phyloP scores from a whole-genome alignment of 64 coral and sea anemone species.

The Montipora sp. region DNA sequence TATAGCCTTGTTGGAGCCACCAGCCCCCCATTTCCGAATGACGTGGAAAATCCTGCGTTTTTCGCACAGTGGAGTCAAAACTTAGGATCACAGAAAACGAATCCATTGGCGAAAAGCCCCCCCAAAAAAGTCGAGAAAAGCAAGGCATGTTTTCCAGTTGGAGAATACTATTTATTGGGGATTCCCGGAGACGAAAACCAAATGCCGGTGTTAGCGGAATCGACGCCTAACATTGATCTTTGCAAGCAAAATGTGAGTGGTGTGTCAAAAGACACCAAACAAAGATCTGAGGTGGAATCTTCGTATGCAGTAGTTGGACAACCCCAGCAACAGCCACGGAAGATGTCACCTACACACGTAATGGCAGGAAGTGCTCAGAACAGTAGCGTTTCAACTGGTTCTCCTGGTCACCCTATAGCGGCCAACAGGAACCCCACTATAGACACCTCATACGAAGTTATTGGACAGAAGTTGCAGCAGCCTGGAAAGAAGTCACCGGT shows the following conservation, averaged over 20 bases:
- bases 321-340: not conserved
- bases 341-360: not conserved
- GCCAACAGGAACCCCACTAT: not conserved
- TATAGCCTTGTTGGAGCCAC: slow-evolving; percentile 25
- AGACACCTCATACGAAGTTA: not conserved
- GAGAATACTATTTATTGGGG: slow-evolving; percentile 14
- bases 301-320: slow-evolving; percentile 36
- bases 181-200: not conserved
- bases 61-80: not conserved
- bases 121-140: not conserved
- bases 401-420: not conserved
- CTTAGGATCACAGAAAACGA: not conserved
- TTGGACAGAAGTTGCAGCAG: not conserved
- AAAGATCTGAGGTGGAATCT: not conserved
- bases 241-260: not conserved
- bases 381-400: not conserved
- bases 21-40: not conserved
- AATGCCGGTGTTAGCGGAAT: not conserved
- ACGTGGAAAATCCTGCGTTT: not conserved
- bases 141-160: not conserved
- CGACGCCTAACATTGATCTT: not conserved
- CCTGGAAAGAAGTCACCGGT: not conserved
- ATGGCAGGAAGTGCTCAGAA: not conserved
- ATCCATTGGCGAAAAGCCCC: not conserved
- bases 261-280: not conserved